These are phyloP conservation scores for Propsilocerus akamusi DNA, from an alignment of 1,140 invertebrate genomes.

Conservation along the genomic window DNA sequence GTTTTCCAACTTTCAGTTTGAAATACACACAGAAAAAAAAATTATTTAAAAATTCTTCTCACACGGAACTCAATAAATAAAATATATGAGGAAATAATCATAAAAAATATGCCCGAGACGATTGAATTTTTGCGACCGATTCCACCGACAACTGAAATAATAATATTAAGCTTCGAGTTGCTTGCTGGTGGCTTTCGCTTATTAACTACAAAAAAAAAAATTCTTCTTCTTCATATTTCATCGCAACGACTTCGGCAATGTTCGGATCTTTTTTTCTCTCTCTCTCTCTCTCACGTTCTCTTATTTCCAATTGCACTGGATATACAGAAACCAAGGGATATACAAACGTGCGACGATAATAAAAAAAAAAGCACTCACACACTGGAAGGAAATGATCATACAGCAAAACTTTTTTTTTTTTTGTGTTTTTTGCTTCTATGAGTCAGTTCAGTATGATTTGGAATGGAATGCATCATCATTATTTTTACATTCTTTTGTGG, in stretches of 20 bases:
- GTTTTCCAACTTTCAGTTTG: neutral
- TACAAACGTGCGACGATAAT: neutral
- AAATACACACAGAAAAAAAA: slow-evolving; percentile 3
- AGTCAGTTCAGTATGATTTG: neutral
- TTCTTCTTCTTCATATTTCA: too few species aligned
- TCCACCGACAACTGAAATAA: slow-evolving; percentile 1
- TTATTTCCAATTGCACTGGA: neutral
- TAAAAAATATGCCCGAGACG: too few species aligned
- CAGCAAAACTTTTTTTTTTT: too few species aligned
- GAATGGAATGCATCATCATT: slow-evolving; percentile 3
- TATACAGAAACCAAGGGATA: neutral
- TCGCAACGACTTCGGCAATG: neutral
- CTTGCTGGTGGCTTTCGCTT: neutral
- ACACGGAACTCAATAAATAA: too few species aligned
- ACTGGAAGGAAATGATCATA: too few species aligned
- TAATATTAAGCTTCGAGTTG: slow-evolving; percentile 1
- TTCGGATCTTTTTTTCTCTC: neutral
- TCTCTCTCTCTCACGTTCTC: neutral
- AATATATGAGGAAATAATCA: too few species aligned
- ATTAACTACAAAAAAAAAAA: too few species aligned
- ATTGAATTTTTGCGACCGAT: neutral
- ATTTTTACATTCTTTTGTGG: too few species aligned
- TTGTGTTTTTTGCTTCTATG: neutral
- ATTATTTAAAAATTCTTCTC: neutral
- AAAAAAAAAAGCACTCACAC: neutral